Percentiles rank a stretch among this genome's conserved stretches.
These are phyloP conservation scores for Chymomyza fuscimana DNA, from an alignment of 2,888 invertebrate species.

Conservation along the genomic window DNA sequence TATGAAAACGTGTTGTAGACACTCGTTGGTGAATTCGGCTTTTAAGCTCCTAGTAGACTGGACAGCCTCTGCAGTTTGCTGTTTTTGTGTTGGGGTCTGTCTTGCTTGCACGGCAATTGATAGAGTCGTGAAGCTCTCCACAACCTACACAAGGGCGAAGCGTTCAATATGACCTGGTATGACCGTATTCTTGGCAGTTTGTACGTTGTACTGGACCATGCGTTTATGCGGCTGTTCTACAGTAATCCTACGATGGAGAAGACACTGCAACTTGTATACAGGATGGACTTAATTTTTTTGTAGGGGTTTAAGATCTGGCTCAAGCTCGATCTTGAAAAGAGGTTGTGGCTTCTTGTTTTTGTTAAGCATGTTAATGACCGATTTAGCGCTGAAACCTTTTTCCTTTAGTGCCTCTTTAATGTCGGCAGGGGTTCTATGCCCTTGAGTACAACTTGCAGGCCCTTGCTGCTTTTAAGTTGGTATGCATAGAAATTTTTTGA, in stretches of 20 bases:
- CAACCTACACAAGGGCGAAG: background rate
- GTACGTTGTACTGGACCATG: background rate
- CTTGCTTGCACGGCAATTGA: background rate
- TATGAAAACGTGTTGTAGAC: too few relatives aligned
- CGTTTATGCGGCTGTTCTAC: background rate
- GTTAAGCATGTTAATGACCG: too few relatives aligned
- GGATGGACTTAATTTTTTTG: background rate
- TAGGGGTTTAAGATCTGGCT: background rate
- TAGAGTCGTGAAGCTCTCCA: background rate
- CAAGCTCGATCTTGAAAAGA: background rate
- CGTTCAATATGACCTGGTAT: background rate
- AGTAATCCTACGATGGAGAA: background rate
- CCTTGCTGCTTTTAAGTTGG: too few relatives aligned
- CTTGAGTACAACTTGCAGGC: too few relatives aligned
- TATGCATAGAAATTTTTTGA: too few relatives aligned
- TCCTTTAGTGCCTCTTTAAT: too few relatives aligned
- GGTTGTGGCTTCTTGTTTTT: background rate
- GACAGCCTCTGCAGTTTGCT: background rate
- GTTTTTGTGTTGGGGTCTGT: background rate
- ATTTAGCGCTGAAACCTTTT: too few relatives aligned
- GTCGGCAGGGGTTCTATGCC: too few relatives aligned
- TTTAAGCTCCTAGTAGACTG: background rate
- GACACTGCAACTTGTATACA: background rate
- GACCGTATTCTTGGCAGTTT: constrained; percentile 8
- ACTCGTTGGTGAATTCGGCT: background rate